A percentile compares a stretch with the other conserved stretches of the same genome.
phyloP scores from a whole-genome alignment of 2,113 vertebrate species.

The Reinhardtius hippoglossoides region DNA sequence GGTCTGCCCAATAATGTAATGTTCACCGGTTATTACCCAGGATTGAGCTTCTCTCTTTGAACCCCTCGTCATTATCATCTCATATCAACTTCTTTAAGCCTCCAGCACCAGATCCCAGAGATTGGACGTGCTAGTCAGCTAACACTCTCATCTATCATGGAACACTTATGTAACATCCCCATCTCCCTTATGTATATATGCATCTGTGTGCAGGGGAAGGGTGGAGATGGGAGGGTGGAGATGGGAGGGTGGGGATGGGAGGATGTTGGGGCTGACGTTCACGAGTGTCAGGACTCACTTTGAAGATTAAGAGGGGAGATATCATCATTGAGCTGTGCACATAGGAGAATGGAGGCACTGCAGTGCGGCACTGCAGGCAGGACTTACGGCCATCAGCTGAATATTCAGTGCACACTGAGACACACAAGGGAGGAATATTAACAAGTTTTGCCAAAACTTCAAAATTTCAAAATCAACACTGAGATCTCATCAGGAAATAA shows the following conservation, averaged over 20 bases:
- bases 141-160: constrained; percentile 31
- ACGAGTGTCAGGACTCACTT: constrained; percentile 67
- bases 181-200: constrained; percentile 22
- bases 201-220: constrained; percentile 15
- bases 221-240: too few relatives aligned
- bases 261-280: constrained; percentile 13
- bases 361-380: constrained; percentile 27
- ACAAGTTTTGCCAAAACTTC: constrained; percentile 2
- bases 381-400: constrained; percentile 23
- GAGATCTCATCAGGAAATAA: background rate
- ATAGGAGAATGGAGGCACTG: constrained; percentile 28
- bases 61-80: constrained; percentile 58
- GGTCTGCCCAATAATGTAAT: constrained; percentile 50
- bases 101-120: constrained; percentile 33
- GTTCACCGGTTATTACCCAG: constrained; percentile 43
- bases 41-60: constrained; percentile 46
- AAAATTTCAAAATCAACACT: constrained; percentile 6
- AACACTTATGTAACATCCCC: constrained; percentile 54
- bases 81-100: constrained; percentile 43
- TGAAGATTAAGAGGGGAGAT: constrained; percentile 74
- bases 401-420: constrained; percentile 17
- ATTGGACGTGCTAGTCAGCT: constrained; percentile 34
- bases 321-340: constrained; percentile 34
- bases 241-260: background rate
- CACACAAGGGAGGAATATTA: constrained; percentile 15